Percentiles rank a stretch among this genome's conserved stretches.
These are phyloP conservation scores for Chrysopa pallens DNA, from an alignment of 1,140 invertebrate species.

Conservation along the genomic window DNA sequence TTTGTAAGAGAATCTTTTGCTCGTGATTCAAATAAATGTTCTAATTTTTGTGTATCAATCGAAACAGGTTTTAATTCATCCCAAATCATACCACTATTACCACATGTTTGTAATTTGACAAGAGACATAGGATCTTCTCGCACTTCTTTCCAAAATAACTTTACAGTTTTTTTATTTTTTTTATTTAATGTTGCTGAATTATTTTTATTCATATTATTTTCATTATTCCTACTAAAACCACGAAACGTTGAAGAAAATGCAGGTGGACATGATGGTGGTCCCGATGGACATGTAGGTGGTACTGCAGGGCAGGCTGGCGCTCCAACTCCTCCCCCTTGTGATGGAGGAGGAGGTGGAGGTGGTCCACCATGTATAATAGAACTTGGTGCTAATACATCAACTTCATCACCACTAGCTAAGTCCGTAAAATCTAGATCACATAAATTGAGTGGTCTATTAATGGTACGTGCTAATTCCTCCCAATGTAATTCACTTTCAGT, in stretches of 20 bases:
- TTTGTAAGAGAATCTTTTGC: slow-evolving; percentile 90
- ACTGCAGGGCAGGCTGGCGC: slow-evolving; percentile 16
- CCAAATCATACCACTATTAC: slow-evolving; percentile 74
- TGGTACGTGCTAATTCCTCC: slow-evolving; percentile 72
- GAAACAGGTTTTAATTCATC: slow-evolving; percentile 70
- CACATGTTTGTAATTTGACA: slow-evolving; percentile 36
- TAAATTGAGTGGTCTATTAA: slow-evolving; percentile 69
- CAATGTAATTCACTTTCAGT: slow-evolving; percentile 89
- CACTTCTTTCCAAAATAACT: slow-evolving; percentile 97
- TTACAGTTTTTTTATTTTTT: slow-evolving; percentile 96
- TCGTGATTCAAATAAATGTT: slow-evolving; percentile 92
- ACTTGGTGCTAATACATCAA: slow-evolving; percentile 39
- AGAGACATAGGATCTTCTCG: slow-evolving; percentile 64
- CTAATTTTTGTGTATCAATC: slow-evolving; percentile 84
- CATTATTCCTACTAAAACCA: slow-evolving; percentile 23
- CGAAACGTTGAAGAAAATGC: slow-evolving; percentile 20
- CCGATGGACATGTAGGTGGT: slow-evolving; percentile 23
- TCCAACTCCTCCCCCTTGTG: slow-evolving; percentile 19
- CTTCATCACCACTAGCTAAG: slow-evolving; percentile 62
- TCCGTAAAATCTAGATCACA: slow-evolving; percentile 96
- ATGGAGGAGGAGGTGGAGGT: slow-evolving; percentile 49
- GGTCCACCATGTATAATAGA: slow-evolving; percentile 40
- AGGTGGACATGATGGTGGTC: slow-evolving; percentile 23
- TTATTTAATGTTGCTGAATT: slow-evolving; percentile 32
- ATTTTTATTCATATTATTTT: slow-evolving; percentile 14